Conservation (phyloP, 2,113 vertebrate genomes). For the Corythornis madagascariensis region DNA sequence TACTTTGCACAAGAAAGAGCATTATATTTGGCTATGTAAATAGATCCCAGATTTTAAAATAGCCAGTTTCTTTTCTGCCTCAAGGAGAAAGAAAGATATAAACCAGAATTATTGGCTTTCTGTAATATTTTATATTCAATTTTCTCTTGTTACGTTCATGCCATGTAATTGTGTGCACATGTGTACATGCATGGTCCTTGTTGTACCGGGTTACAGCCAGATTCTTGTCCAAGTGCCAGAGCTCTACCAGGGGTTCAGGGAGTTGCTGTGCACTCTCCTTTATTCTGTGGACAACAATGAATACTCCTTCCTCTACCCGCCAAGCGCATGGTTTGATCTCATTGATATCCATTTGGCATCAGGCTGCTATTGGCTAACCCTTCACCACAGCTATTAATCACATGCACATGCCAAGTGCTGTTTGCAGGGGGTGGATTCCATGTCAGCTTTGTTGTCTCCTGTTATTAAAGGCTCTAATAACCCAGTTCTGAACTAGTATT, state of each 20-base stretch:
- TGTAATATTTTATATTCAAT: conserved; percentile 68
- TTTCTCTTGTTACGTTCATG: conserved; percentile 59
- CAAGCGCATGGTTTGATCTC: conserved; percentile 34
- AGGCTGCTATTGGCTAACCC: conserved; percentile 12
- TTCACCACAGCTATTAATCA: conserved; percentile 44
- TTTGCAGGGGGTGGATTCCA: background rate
- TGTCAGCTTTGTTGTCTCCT: background rate
- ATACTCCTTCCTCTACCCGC: conserved; percentile 27
- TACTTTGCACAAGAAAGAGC: conserved; percentile 45
- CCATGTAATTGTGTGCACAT: conserved; percentile 65
- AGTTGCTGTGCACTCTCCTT: conserved; percentile 13
- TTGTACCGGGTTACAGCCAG: conserved; percentile 48
- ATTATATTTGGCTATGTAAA: conserved; percentile 59
- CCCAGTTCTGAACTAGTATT: background rate
- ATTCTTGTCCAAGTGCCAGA: conserved; percentile 39
- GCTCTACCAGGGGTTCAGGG: conserved; percentile 12
- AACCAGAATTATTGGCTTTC: conserved; percentile 67
- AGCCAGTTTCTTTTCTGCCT: conserved; percentile 59
- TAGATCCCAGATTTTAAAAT: conserved; percentile 59
- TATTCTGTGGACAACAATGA: conserved; percentile 22
- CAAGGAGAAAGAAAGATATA: conserved; percentile 62
- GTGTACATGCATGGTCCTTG: conserved; percentile 57
- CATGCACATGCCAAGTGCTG: background rate
- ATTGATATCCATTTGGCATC: conserved; percentile 52
- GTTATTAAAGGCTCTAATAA: background rate